Conservation (phyloP, 2,888 invertebrate species). For the Zygogramma bicolorata region DNA sequence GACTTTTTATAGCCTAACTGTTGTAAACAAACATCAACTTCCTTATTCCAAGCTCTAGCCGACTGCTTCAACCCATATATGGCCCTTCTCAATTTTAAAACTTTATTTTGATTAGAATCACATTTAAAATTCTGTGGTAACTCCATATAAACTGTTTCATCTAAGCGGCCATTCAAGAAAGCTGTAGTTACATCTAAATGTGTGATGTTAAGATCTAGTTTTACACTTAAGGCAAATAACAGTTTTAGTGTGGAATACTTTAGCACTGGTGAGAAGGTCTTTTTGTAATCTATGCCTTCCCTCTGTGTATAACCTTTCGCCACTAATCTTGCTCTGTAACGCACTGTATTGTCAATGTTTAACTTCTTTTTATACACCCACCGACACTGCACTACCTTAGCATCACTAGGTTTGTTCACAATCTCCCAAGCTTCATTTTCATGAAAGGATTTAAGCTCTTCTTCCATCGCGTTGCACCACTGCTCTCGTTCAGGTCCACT, state of each 20-base stretch:
- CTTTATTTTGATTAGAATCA: too few relatives aligned
- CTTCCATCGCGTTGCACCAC: constrained; percentile 39
- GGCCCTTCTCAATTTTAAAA: too few relatives aligned
- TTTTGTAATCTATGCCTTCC: constrained; percentile 36
- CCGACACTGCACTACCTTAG: constrained; percentile 37
- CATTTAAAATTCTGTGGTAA: too few relatives aligned
- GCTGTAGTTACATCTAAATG: too few relatives aligned
- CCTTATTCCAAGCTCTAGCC: too few relatives aligned
- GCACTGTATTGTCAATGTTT: constrained; percentile 29
- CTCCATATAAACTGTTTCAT: too few relatives aligned
- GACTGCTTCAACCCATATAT: too few relatives aligned
- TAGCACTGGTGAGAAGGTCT: constrained; percentile 1
- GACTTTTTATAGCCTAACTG: too few relatives aligned
- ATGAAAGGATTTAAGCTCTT: constrained; percentile 35
- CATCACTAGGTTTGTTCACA: constrained; percentile 26
- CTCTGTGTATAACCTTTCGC: constrained; percentile 43
- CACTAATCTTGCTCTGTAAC: constrained; percentile 42
- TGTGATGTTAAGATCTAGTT: too few relatives aligned
- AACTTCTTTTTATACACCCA: constrained; percentile 43
- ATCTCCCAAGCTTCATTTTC: constrained; percentile 46
- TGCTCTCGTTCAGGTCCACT: constrained; percentile 33
- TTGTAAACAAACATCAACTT: too few relatives aligned
- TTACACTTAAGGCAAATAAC: background rate
- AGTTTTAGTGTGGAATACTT: constrained; percentile 14
- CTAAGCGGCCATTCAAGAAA: too few relatives aligned